Evolutionary conservation across 2,113 vertebrate species (phyloP).

Genomic region (Gambusia holbrooki): DNA sequence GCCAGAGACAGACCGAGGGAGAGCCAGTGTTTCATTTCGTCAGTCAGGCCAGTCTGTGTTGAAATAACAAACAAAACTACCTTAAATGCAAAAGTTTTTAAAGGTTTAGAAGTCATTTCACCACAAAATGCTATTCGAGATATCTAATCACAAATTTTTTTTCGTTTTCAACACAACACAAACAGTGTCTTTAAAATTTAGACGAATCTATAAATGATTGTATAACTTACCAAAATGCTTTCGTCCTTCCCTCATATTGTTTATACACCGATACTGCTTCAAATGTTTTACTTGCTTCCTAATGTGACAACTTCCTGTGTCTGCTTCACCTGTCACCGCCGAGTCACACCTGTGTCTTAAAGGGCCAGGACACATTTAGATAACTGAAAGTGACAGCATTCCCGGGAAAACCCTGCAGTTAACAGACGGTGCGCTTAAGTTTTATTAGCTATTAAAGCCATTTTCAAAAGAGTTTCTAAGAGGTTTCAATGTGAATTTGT

Average conservation of each 20-base stretch:
- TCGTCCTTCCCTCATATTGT: slow-evolving; percentile 42
- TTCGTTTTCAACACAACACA: background rate
- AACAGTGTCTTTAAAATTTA: background rate
- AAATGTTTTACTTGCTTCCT: background rate
- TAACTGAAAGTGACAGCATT: background rate
- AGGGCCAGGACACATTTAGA: slow-evolving; percentile 21
- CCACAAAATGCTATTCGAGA: background rate
- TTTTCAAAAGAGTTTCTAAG: too few species aligned
- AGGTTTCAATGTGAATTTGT: background rate
- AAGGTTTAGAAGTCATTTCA: background rate
- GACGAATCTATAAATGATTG: background rate
- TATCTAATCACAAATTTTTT: background rate
- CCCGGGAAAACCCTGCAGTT: background rate
- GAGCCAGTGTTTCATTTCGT: slow-evolving; percentile 70
- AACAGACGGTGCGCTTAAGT: too few species aligned
- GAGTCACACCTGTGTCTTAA: slow-evolving; percentile 72
- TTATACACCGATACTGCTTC: background rate
- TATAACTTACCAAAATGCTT: slow-evolving; percentile 43
- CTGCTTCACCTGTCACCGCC: slow-evolving; percentile 33
- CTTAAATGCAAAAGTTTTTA: background rate
- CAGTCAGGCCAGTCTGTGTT: slow-evolving; percentile 65
- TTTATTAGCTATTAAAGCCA: too few species aligned
- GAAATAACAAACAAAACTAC: background rate
- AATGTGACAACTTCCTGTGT: slow-evolving; percentile 54
- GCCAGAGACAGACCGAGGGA: slow-evolving; percentile 57